A percentile compares a stretch with the other conserved stretches of the same genome.
These are phyloP conservation scores for Tauraco hartlaubi DNA, from an alignment of 2,797 vertebrate species.

Conservation along the genomic window DNA sequence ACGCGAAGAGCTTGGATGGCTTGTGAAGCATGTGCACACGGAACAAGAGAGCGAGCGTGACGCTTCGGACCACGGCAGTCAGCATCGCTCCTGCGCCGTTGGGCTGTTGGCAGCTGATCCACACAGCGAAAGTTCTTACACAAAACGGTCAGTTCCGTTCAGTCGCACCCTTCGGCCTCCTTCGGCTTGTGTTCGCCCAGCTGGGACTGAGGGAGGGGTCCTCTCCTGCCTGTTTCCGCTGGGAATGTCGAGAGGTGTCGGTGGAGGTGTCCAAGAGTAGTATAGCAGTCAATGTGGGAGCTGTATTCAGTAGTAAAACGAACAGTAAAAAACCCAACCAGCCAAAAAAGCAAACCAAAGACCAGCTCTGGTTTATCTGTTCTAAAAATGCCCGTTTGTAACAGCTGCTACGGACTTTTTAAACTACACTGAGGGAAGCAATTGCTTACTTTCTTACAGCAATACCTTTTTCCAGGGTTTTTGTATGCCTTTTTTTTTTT, in stretches of 20 bases:
- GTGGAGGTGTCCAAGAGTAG: neutral
- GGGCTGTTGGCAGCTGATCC: neutral
- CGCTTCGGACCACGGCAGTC: fast-evolving
- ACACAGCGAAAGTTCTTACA: neutral
- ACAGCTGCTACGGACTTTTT: neutral
- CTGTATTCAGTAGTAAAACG: neutral
- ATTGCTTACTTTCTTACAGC: neutral
- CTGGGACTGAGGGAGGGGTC: neutral
- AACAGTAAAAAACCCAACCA: neutral
- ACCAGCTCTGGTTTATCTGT: neutral
- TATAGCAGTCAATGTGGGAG: neutral
- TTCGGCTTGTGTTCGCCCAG: neutral
- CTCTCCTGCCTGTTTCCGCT: neutral
- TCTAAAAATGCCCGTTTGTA: neutral
- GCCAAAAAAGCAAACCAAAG: neutral
- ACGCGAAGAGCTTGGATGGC: neutral
- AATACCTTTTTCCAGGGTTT: neutral
- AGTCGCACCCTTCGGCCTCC: neutral
- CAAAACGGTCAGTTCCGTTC: fast-evolving
- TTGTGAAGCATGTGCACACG: fast-evolving
- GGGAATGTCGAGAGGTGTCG: neutral
- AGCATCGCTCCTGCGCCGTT: fast-evolving
- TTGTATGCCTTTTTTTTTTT: neutral
- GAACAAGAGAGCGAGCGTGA: neutral
- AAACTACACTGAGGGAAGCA: neutral